Conservation (phyloP, 2,797 vertebrate genomes). For the Manis pentadactyla region DNA sequence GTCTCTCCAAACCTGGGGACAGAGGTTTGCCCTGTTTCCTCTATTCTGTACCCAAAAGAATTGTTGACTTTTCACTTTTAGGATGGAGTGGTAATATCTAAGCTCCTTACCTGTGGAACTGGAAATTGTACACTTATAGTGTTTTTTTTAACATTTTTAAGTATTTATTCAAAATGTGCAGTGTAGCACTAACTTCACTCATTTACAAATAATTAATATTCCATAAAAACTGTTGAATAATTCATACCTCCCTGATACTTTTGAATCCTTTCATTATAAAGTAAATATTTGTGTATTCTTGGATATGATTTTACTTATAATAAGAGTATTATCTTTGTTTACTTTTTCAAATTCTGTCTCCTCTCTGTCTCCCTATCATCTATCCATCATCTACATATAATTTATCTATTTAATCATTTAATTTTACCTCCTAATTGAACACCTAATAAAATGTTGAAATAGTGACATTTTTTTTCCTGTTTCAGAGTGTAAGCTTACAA, state of each 20-base stretch:
- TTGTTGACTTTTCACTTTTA: neutral
- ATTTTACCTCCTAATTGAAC: neutral
- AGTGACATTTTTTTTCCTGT: neutral
- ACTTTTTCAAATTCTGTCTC: neutral
- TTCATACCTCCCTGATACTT: neutral
- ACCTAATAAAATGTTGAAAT: neutral
- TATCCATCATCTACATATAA: neutral
- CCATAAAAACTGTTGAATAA: neutral
- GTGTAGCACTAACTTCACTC: neutral
- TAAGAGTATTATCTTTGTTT: neutral
- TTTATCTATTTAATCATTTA: neutral
- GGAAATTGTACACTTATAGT: neutral
- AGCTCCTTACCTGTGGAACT: neutral
- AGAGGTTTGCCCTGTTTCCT: neutral
- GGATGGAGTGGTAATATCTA: neutral
- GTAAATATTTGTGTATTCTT: neutral
- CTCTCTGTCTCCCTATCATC: neutral
- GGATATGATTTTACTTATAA: neutral
- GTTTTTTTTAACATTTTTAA: neutral
- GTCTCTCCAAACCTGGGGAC: neutral
- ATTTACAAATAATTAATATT: neutral
- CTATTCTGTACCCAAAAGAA: neutral
- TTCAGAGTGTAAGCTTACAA: neutral
- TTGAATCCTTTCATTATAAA: neutral
- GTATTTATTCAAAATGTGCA: neutral